Evolutionary conservation across 2,888 invertebrate species (phyloP).

Genomic region (Dicranocentrus wangi): DNA sequence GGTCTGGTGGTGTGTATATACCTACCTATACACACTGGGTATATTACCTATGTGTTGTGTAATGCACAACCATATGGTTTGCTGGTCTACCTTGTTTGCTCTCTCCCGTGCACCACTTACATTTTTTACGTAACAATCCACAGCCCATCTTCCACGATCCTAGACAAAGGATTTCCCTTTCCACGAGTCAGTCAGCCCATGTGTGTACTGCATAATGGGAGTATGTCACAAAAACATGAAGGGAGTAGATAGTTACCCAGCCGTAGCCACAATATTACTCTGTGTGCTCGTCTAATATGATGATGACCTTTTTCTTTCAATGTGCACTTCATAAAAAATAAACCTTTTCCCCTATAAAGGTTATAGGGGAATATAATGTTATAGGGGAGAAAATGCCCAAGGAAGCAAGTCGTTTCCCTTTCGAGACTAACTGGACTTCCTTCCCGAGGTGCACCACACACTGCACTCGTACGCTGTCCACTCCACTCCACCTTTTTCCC

Average conservation of each 20-base stretch:
- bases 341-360: too few species aligned
- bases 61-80: conserved; percentile 14
- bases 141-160: background rate
- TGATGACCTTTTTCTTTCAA: conserved; percentile 52
- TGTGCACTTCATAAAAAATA: background rate
- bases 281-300: conserved; percentile 16
- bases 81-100: conserved; percentile 33
- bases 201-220: conserved; percentile 5
- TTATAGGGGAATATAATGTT: background rate
- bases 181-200: background rate
- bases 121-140: background rate
- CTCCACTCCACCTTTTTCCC: conserved; percentile 2
- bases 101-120: conserved; percentile 1
- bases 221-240: conserved; percentile 5
- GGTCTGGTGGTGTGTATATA: background rate
- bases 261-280: background rate
- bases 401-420: conserved; percentile 58
- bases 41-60: conserved; percentile 1
- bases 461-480: background rate
- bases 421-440: conserved; percentile 36
- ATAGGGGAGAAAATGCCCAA: conserved; percentile 1
- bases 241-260: conserved; percentile 1
- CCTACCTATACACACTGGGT: background rate
- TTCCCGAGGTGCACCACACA: conserved; percentile 28
- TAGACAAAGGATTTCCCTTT: conserved; percentile 19